Evolutionary conservation across 1,140 invertebrate species (phyloP).

Genomic region (Neodiprion virginianus): DNA sequence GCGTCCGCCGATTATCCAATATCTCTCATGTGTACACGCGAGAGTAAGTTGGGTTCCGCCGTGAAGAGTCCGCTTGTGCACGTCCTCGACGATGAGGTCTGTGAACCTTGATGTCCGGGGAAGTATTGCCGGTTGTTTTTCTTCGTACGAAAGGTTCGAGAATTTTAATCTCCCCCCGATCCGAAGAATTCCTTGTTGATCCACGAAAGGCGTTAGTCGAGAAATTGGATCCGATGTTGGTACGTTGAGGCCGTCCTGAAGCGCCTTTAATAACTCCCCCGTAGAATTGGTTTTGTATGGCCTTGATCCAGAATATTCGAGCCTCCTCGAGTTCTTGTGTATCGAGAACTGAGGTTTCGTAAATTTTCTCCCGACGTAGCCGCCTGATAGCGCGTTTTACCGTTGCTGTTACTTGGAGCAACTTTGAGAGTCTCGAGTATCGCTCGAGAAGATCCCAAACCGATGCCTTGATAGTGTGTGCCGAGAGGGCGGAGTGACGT

Average conservation of each 20-base stretch:
- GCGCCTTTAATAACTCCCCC: neutral
- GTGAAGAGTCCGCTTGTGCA: constrained; percentile 37
- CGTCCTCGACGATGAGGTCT: constrained; percentile 33
- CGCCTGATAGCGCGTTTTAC: neutral
- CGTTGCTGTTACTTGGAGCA: neutral
- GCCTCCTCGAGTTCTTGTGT: neutral
- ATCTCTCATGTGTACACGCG: constrained; percentile 30
- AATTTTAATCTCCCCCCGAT: constrained; percentile 38
- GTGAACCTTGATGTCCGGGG: constrained; percentile 17
- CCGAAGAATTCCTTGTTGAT: constrained; percentile 34
- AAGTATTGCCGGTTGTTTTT: constrained; percentile 38
- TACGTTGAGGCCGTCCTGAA: neutral
- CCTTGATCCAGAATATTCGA: constrained; percentile 11
- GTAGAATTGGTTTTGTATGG: constrained; percentile 1
- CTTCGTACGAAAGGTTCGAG: constrained; percentile 26
- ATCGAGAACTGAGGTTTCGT: neutral
- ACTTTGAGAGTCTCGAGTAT: neutral
- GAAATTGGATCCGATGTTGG: neutral
- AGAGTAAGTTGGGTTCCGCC: constrained; percentile 31
- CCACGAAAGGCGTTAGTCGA: constrained; percentile 23
- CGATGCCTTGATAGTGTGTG: neutral
- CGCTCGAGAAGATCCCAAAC: neutral
- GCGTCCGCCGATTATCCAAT: constrained; percentile 36
- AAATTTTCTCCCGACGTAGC: neutral
- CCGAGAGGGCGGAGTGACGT: neutral